Evolutionary conservation across 2,113 vertebrate species (phyloP), one percentile per base, ranked within the genome.

Genomic region (Triplophysa siluroides): DNA sequence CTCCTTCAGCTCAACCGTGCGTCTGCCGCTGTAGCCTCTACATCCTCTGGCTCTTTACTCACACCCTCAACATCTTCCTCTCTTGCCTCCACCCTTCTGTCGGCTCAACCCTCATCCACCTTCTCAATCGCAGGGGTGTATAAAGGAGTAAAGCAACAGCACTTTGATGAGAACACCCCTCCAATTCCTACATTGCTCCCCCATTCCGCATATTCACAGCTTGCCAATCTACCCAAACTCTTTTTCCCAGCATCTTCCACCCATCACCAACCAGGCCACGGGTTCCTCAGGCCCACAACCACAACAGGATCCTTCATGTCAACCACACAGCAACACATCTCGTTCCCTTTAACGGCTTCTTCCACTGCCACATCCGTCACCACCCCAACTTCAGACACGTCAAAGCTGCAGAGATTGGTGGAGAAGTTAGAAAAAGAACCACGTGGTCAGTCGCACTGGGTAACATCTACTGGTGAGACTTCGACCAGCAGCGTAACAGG

Each of bases 341-440:
- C 90, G 0, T 91, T 94, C 12, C 90, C 91, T 78, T 72, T 85
- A 80, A 72, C 81, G 26, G 60, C 84, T 2, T 87, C 86, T 58
- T 83, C 88, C 11, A 85, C 90, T 26, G 88, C 91, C 8, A 81
- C 90, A 58, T 70, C 81, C 58, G 75, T 65, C 87, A 92, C 65
- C 86, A 93, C 47, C 85, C 92, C 77, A 83, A 93, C 87, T 80
- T 95, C 78, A 87, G 94, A 91, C 90, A 96, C 96, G 0, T 96
- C 95, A 14, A 92, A 92, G 78, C 81, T 93, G 70, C 92, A 93
- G 81, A 88, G 88, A 77, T 85, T 93, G 45, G 92, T 93, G 60
- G 92, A 93, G 78, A 93, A 93, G 79, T 86, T 93, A 60, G 92
- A 96, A 71, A 94, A 94, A 14, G 92, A 93, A 3, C 87, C 90